Evolutionary conservation across 2,888 invertebrate genomes (phyloP), one percentile per base, ranked within the genome.

Genomic region (Coleophora flavipennella): DNA sequence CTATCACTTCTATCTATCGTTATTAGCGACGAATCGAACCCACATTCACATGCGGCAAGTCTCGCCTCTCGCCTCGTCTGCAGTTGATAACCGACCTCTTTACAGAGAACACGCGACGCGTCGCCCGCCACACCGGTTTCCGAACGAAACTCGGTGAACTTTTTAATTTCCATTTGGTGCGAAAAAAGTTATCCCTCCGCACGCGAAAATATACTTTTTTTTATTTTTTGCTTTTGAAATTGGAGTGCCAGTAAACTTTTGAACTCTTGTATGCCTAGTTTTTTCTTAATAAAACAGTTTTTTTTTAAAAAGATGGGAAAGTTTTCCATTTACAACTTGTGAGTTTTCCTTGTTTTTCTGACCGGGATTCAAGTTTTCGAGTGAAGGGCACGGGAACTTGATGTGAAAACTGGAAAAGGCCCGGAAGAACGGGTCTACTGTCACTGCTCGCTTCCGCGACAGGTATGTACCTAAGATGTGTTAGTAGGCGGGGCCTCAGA

Each of bases 81-180:
- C 65, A 79, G 79, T 79, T 72, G 67, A 71, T 67, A 73, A 69
- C 67, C 68, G 66, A 67, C 74, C 64, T 69, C 65, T 56, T 59
- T 48, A 54, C 51, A 44, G 70, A 48, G 55, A 62, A 55, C 67
- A 74, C 76, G 74, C 61, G 49, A 43, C 52, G 50, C 46, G 50
- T 38, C 42, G 45, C 39, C 20, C 27, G 33, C 44, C 39, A 38
- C 41, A 38, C 43, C 41, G 42, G 45, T 48, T 45, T 39, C 42
- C 36, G 41, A 41, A 49, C 48, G 46, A 40, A 45, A 33, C 25
- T 27, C 10, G 13, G 26, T 29, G 33, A 25, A 31, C 3, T 31
- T 37, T 40, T 28, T 35, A 13, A n/a, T 33, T 32, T 20, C 20
- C 20, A 4, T 20, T 20, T 20, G 20, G 6, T 20, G 3, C 6